Base-by-base conservation (phyloP, 2,888 invertebrate species). In the Bellardia bayeri region DNA sequence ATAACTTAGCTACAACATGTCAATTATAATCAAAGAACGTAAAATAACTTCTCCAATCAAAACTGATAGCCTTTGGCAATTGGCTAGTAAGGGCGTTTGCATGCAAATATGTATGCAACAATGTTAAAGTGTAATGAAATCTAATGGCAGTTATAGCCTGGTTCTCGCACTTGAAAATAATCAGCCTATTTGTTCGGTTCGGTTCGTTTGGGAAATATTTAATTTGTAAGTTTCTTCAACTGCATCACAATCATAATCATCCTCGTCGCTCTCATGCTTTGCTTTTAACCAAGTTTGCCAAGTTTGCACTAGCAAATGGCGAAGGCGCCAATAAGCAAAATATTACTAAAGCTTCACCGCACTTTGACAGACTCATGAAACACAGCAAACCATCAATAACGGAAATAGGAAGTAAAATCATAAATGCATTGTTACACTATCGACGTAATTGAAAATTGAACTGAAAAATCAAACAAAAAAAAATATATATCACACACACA, bases 381-480 rank as follows among this genome's bases (percentile, higher is more conserved):
- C 49, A 51, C 51, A 61, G 16, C 75, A 45, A 85, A 61, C 9
- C 78, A 75, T 75, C 85, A 85, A 80, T 75, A 85, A 74, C 68
- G 80, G 85, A 80, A 80, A 85, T 71, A 85, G 85, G 85, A 85
- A 85, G 80, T 80, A 49, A 80, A 85, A 80, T 80, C 75, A 75
- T 75, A 75, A 85, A 74, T 80, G 80, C 58, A 74, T 85, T 85
- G 85, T 85, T 80, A 85, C 75, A 80, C 80, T 80, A 75, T 80
- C 85, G 68, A 45, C 74, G 69, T 75, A 85, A 80, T 69, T 85
- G 74, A 68, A 79, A 85, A 75, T 75, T 80, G 37, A 16, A 63
- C 51, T 2, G 37, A 78, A 79, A 66, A 54, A 79, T 49, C 54
- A 76, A 42, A 58, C 49, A 40, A 6, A 14, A 30, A 42, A 33